Evolutionary conservation across 1,140 invertebrate species (phyloP), one percentile per base, ranked within the genome.

Genomic region (Drosophila albomicans): DNA sequence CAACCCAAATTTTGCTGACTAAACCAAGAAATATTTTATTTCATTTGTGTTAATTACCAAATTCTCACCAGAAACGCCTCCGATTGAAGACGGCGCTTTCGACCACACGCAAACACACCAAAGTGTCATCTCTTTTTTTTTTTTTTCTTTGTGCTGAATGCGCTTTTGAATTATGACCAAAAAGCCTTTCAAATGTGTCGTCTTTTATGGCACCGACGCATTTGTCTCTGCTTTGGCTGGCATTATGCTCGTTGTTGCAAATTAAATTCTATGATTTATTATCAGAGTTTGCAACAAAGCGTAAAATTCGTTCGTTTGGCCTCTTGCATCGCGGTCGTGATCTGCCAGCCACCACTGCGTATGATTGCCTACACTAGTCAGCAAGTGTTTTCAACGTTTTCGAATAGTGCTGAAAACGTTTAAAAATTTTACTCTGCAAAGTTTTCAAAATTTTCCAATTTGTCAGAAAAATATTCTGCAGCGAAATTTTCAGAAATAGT

Each of bases 201-300:
- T 70, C 62, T 75, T 66, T 43, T 71, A 63, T 64, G 63, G 66
- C 62, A 52, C 11, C 82, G 58, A 74, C 71, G 41, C 77, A 73
- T 87, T 82, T 79, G 75, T 82, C 74, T 82, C 16, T 46, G 7
- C 8, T 38, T 38, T 63, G 56, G 56, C 65, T 62, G 46, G 20
- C 59, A 41, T 70, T 48, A 72, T 57, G 54, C 56, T 59, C 54
- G 32, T 57, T 49, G 32, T 52, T 71, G 76, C 84, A 80, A 88
- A 87, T 87, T 84, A 80, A 81, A 71, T 81, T 85, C 78, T 81
- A 81, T 89, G 81, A 89, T 89, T 89, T 89, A 89, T 89, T 89
- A 90, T 89, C 85, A 85, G 54, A 79, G 70, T 51, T 56, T 89
- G 78, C 85, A 89, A 89, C 85, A 89, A 89, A 89, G 85, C 85